These are phyloP conservation scores for Dryomyza anilis DNA, from an alignment of 2,888 invertebrate species.

Conservation along the genomic window DNA sequence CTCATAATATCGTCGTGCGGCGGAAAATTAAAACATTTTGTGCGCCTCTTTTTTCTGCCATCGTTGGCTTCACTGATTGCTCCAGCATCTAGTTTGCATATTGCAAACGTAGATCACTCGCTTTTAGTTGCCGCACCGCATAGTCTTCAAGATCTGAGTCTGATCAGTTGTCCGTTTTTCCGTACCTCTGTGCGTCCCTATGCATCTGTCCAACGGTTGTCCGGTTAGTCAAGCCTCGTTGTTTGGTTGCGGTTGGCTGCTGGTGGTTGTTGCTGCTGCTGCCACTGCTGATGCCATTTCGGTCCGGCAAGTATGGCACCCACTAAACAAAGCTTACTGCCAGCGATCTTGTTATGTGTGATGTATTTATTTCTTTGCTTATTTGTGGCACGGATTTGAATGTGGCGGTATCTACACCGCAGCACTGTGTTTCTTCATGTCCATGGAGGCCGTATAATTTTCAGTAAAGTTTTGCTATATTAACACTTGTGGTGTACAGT, in stretches of 20 bases:
- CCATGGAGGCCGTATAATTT: background rate
- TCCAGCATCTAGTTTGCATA: conserved; percentile 18
- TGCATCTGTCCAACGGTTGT: conserved; percentile 8
- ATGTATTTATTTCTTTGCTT: conserved; percentile 18
- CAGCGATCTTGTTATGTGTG: conserved; percentile 36
- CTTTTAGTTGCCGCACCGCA: background rate
- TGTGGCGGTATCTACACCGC: background rate
- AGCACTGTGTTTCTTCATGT: background rate
- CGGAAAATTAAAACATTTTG: conserved; percentile 24
- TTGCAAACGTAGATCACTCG: conserved; percentile 13
- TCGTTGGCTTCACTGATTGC: background rate
- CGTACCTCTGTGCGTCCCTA: background rate
- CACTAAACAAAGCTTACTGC: conserved; percentile 18
- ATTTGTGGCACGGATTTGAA: conserved; percentile 14
- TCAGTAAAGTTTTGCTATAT: conserved; percentile 8
- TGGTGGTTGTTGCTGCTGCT: background rate
- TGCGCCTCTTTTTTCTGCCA: background rate
- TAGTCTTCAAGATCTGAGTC: background rate
- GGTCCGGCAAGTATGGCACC: conserved; percentile 11
- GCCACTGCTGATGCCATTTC: background rate
- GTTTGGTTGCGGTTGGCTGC: conserved; percentile 6
- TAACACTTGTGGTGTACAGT: conserved; percentile 9
- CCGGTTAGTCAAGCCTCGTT: conserved; percentile 19
- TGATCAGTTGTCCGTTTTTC: background rate
- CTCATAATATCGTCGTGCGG: conserved; percentile 19